phyloP scores from a whole-genome alignment of 2,113 vertebrate species.

The Noturus placidus region DNA sequence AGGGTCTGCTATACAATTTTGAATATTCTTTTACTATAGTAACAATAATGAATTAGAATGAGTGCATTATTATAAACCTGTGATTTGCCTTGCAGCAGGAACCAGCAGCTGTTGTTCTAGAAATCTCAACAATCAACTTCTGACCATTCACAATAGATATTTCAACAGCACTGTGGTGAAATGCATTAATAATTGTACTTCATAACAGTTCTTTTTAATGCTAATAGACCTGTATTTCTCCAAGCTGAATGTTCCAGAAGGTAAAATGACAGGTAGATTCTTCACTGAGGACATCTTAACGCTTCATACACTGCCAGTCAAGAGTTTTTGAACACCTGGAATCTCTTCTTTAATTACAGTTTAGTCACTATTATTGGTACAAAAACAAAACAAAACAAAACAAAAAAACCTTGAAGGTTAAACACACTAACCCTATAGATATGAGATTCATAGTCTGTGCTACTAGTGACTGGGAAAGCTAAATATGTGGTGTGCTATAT shows the following conservation, averaged over 20 bases:
- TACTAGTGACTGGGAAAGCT: background rate
- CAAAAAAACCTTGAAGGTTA: background rate
- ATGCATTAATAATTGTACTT: background rate
- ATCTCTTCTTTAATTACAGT: background rate
- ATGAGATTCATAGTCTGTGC: background rate
- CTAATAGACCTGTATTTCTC: background rate
- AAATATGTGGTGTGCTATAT: background rate
- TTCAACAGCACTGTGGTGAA: background rate
- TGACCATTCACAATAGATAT: background rate
- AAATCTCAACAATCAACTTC: background rate
- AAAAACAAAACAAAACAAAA: background rate
- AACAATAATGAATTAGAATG: background rate
- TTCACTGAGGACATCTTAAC: background rate
- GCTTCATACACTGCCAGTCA: background rate
- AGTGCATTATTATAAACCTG: conserved; percentile 8
- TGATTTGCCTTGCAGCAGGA: background rate
- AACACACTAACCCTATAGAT: background rate
- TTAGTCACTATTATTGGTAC: background rate
- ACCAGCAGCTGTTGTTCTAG: no score
- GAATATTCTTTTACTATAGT: conserved; percentile 8
- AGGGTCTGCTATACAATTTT: background rate
- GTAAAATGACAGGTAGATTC: background rate
- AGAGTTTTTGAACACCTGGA: background rate
- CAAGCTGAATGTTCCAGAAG: background rate
- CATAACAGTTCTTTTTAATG: background rate